A percentile compares a stretch with the other conserved stretches of the same genome.
Conservation (phyloP, 2,888 invertebrate species). For the Caenorhabditis zanzibari region DNA sequence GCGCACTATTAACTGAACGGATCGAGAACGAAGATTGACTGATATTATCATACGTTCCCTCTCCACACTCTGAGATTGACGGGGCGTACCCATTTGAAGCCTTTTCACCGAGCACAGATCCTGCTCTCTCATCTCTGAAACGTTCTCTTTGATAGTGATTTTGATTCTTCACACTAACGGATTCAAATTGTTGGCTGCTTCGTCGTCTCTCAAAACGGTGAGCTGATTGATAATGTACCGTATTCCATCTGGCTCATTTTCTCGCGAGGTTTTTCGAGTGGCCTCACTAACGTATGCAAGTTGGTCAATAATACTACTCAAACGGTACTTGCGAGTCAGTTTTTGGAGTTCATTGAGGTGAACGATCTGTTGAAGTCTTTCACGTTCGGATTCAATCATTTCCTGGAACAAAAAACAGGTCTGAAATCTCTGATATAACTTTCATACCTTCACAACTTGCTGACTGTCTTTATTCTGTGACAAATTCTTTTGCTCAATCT, state of each 20-base stretch:
- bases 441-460: slow-evolving; percentile 72
- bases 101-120: slow-evolving; percentile 69
- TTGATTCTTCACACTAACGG: slow-evolving; percentile 27
- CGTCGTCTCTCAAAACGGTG: slow-evolving; percentile 78
- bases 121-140: slow-evolving; percentile 74
- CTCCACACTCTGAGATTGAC: slow-evolving; percentile 71
- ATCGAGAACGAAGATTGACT: slow-evolving; percentile 80
- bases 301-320: slow-evolving; percentile 82
- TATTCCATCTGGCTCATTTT: slow-evolving; percentile 73
- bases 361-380: slow-evolving; percentile 80
- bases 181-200: slow-evolving; percentile 69
- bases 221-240: slow-evolving; percentile 79
- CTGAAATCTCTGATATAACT: too few species aligned
- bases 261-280: slow-evolving; percentile 65
- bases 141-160: not conserved
- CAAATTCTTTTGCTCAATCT: slow-evolving; percentile 82
- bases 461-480: slow-evolving; percentile 72
- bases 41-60: slow-evolving; percentile 77
- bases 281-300: slow-evolving; percentile 76
- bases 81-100: slow-evolving; percentile 71
- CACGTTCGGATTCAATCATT: slow-evolving; percentile 78
- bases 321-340: slow-evolving; percentile 82
- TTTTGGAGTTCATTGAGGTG: slow-evolving; percentile 82
- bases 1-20: slow-evolving; percentile 73
- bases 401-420: slow-evolving; percentile 62